phyloP scores from a whole-genome alignment of 53 echinoderm and acorn worm genomes.

The Antedon mediterranea region DNA sequence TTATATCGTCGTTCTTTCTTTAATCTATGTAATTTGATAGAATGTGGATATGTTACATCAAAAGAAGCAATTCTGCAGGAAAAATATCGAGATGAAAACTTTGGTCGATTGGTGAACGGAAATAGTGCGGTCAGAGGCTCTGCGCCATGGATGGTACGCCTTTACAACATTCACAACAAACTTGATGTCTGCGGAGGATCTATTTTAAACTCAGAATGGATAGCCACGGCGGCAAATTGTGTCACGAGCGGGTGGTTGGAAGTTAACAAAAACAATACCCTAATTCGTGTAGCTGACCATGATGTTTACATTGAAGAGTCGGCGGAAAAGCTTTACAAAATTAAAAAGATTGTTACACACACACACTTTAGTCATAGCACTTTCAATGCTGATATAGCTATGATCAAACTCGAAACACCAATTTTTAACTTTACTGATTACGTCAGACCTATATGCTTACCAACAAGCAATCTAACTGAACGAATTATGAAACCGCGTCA shows the following conservation, averaged over 20 bases:
- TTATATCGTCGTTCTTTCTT: too few species aligned
- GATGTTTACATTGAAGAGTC: constrained; percentile 23
- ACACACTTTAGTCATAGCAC: constrained; percentile 13
- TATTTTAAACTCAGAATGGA: constrained; percentile 60
- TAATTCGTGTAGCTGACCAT: constrained; percentile 59
- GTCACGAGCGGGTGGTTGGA: constrained; percentile 5
- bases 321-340: constrained; percentile 20
- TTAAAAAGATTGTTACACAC: constrained; percentile 20
- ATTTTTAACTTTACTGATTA: constrained; percentile 44
- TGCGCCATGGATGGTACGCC: constrained; percentile 72
- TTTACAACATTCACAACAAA: constrained; percentile 10
- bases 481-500: not conserved
- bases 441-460: constrained; percentile 67
- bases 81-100: not conserved
- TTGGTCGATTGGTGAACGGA: constrained; percentile 4
- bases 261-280: not conserved
- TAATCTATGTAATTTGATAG: not conserved
- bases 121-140: constrained; percentile 45
- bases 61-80: not conserved
- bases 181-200: constrained; percentile 55
- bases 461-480: too few species aligned
- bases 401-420: too few species aligned
- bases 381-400: constrained; percentile 51
- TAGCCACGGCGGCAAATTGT: constrained; percentile 60
- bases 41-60: not conserved